Conservation (phyloP, 2,888 invertebrate species). For the Keiferia lycopersicella region DNA sequence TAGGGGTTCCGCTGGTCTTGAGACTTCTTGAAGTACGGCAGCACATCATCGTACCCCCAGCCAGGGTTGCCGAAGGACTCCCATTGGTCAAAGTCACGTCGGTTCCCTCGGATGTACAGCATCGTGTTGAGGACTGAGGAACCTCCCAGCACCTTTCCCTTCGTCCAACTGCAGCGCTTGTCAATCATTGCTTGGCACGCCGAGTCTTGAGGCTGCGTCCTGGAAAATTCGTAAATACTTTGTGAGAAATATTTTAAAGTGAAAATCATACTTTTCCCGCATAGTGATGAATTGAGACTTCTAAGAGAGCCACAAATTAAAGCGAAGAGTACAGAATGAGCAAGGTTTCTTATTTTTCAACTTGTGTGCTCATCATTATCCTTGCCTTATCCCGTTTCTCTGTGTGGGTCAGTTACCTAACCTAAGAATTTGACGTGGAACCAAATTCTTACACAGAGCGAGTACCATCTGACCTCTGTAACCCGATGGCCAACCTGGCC, state of each 20-base stretch:
- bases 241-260: too few relatives aligned
- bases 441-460: too few relatives aligned
- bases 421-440: too few relatives aligned
- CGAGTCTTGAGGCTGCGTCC: constrained; percentile 90
- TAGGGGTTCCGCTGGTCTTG: constrained; percentile 95
- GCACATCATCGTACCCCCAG: constrained; percentile 91
- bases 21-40: constrained; percentile 93
- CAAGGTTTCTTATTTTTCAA: too few relatives aligned
- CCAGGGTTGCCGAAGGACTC: constrained; percentile 91
- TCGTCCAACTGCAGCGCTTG: constrained; percentile 92
- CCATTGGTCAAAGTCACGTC: constrained; percentile 94
- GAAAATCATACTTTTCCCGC: too few relatives aligned
- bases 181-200: constrained; percentile 94
- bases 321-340: too few relatives aligned
- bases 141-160: constrained; percentile 94
- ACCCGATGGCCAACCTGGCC: too few relatives aligned
- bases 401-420: too few relatives aligned
- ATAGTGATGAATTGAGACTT: not conserved
- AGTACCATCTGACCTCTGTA: too few relatives aligned
- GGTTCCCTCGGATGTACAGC: constrained; percentile 94
- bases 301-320: not conserved
- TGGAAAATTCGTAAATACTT: constrained; percentile 55
- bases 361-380: too few relatives aligned
- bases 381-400: too few relatives aligned
- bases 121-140: constrained; percentile 94